These are phyloP conservation scores for Salminus brasiliensis DNA, from an alignment of 2,113 vertebrate species.

Conservation along the genomic window DNA sequence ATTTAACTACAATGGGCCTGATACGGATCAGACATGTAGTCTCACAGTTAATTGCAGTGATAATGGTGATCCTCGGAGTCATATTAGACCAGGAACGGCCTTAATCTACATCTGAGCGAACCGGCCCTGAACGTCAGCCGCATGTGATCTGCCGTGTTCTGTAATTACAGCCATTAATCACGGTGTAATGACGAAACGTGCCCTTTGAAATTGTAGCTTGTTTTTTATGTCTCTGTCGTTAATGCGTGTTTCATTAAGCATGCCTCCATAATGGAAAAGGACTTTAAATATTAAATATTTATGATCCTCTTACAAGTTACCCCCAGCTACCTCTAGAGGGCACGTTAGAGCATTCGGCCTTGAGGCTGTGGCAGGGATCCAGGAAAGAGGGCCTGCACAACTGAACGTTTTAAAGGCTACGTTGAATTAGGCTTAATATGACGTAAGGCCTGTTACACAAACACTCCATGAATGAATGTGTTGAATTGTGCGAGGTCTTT, in stretches of 20 bases:
- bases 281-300: slow-evolving; percentile 7
- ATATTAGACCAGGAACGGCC: neutral
- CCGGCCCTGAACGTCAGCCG: neutral
- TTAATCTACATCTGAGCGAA: neutral
- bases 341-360: neutral
- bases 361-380: neutral
- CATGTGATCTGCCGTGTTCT: neutral
- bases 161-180: slow-evolving; percentile 19
- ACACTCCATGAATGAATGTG: neutral
- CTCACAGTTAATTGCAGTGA: neutral
- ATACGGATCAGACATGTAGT: slow-evolving; percentile 10
- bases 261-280: neutral
- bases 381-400: neutral
- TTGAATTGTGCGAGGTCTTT: neutral
- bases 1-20: neutral
- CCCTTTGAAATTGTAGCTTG: slow-evolving; percentile 12
- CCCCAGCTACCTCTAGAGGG: neutral
- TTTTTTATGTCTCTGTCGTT: slow-evolving; percentile 1
- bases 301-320: neutral
- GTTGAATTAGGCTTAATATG: neutral
- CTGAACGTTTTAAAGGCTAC: slow-evolving; percentile 1
- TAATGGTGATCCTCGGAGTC: neutral
- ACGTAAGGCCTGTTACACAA: neutral
- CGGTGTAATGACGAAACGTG: slow-evolving; percentile 10
- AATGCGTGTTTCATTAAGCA: slow-evolving; percentile 13